These are phyloP conservation scores for Oceanodroma tethys DNA, from an alignment of 2,113 vertebrate species.

Conservation along the genomic window DNA sequence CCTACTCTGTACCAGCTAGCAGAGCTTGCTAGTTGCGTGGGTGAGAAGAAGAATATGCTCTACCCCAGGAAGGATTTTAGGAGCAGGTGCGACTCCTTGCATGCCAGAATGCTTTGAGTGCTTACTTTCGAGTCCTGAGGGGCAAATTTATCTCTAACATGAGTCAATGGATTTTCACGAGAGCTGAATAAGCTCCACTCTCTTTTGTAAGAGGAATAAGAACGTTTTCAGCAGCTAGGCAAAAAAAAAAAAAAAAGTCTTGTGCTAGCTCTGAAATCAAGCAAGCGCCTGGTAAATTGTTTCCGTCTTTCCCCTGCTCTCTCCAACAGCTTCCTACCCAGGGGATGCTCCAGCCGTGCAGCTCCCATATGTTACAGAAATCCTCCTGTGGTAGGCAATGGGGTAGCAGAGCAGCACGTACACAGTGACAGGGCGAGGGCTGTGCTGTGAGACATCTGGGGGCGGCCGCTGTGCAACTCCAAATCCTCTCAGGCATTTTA, in stretches of 20 bases:
- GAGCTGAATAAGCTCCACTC: not conserved
- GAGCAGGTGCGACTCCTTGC: not conserved
- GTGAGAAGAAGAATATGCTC: not conserved
- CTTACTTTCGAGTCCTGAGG: not conserved
- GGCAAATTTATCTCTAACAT: not conserved
- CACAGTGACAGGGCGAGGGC: not conserved
- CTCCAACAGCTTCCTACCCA: not conserved
- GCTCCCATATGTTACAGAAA: not conserved
- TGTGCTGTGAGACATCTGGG: not conserved
- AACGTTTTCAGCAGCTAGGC: not conserved
- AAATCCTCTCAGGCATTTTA: not conserved
- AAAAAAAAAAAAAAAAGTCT: not conserved
- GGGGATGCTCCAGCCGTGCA: not conserved
- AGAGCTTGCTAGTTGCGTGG: not conserved
- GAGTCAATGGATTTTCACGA: not conserved
- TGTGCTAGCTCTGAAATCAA: not conserved
- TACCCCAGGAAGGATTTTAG: not conserved
- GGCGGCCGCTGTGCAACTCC: not conserved
- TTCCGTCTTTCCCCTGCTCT: not conserved
- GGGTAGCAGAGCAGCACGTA: rapidly evolving
- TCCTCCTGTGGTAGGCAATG: rapidly evolving
- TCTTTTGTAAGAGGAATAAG: not conserved
- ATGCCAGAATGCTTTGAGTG: not conserved
- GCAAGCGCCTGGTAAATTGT: not conserved
- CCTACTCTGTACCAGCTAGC: not conserved